Evolutionary conservation across 2,113 vertebrate species (phyloP).

Genomic region (Andinoacara biseriatus): DNA sequence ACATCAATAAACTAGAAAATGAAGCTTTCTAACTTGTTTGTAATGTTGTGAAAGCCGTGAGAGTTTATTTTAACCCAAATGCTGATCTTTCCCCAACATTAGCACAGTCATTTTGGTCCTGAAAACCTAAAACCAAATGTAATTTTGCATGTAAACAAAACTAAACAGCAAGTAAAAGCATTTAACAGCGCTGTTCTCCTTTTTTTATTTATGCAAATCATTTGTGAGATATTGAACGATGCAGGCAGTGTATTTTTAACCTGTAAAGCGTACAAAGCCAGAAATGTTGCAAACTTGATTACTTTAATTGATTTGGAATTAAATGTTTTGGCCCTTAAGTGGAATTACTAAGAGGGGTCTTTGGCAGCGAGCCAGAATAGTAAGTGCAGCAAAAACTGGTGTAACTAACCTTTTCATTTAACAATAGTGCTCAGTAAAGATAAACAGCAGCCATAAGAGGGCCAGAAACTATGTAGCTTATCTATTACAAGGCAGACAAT

Average conservation of each 20-base stretch:
- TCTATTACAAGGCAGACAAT: too few species aligned
- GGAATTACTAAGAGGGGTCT: neutral
- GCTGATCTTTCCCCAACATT: neutral
- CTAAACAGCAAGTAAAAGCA: neutral
- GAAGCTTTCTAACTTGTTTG: neutral
- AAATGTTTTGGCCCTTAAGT: neutral
- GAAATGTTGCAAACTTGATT: neutral
- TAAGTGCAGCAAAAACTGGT: neutral
- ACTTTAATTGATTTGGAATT: conserved; percentile 11
- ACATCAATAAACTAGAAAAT: neutral
- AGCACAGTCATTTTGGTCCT: neutral
- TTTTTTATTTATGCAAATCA: neutral
- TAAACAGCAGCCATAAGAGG: neutral
- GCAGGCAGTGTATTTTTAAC: neutral
- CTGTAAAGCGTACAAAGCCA: neutral
- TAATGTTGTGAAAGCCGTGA: neutral
- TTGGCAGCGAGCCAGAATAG: neutral
- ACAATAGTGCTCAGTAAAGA: neutral
- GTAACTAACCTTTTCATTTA: neutral
- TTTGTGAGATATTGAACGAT: neutral
- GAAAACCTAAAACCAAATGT: neutral
- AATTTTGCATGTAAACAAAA: neutral
- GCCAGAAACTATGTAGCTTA: neutral
- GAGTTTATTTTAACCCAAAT: neutral
- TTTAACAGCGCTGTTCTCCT: neutral